phyloP scores from a whole-genome alignment of 2,888 invertebrate genomes.

The Leucozona laternaria region DNA sequence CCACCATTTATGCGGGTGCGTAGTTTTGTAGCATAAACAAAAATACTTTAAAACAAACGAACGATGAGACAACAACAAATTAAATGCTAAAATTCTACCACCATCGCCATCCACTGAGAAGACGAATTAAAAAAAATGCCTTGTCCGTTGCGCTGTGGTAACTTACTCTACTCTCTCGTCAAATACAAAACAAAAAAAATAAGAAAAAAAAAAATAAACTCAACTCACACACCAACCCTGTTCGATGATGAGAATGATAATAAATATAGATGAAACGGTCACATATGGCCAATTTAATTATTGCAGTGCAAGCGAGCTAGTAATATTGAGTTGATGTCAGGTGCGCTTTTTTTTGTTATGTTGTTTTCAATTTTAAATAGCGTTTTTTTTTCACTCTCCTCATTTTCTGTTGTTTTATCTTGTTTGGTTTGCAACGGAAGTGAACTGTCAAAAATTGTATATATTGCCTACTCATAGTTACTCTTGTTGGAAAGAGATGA shows the following conservation, averaged over 20 bases:
- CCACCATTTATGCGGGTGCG: conserved; percentile 44
- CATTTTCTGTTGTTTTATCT: conserved; percentile 75
- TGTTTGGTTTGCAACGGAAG: conserved; percentile 75
- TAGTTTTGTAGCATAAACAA: not conserved
- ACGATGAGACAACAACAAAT: not conserved
- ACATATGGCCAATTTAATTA: conserved; percentile 61
- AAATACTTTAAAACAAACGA: conserved; percentile 15
- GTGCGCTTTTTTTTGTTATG: conserved; percentile 75
- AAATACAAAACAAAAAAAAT: not conserved
- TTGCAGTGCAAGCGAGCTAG: conserved; percentile 59
- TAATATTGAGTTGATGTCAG: conserved; percentile 61
- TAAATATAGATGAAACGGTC: conserved; percentile 45
- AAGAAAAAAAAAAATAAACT: conserved; percentile 35
- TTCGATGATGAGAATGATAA: conserved; percentile 47
- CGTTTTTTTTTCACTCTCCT: conserved; percentile 62
- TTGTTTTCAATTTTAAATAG: conserved; percentile 73
- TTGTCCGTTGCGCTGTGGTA: conserved; percentile 65
- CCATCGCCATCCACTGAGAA: not conserved
- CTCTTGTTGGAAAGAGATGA: conserved; percentile 55
- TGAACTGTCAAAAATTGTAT: conserved; percentile 74
- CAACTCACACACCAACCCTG: conserved; percentile 63
- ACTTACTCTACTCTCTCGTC: conserved; percentile 35
- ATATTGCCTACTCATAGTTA: conserved; percentile 51
- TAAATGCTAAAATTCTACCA: conserved; percentile 17
- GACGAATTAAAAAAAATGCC: conserved; percentile 22